Conservation (phyloP, 1,140 invertebrate genomes). For the Cydia amplana region DNA sequence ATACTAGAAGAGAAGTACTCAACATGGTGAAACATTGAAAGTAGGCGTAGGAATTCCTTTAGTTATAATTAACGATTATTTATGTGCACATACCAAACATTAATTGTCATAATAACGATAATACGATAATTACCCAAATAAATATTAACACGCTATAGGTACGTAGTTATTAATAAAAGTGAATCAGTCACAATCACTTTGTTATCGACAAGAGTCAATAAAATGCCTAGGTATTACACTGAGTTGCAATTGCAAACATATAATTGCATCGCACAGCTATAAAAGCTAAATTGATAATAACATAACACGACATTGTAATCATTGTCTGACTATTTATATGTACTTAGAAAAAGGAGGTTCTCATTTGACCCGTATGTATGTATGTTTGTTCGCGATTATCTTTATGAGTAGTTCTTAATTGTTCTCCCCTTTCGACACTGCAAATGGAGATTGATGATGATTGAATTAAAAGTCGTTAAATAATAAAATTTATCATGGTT, state of each 20-base stretch:
- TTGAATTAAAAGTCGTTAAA: conserved; percentile 15
- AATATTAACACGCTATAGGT: too few relatives aligned
- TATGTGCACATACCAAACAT: too few relatives aligned
- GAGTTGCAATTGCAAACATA: conserved; percentile 12
- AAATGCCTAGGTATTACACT: neutral
- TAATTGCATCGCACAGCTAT: conserved; percentile 3
- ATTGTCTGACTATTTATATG: neutral
- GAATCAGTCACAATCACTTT: conserved; percentile 4
- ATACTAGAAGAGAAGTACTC: too few relatives aligned
- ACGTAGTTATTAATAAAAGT: neutral
- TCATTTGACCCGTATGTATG: too few relatives aligned
- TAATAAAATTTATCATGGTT: conserved; percentile 1
- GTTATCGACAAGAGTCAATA: conserved; percentile 1
- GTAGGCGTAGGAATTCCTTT: too few relatives aligned
- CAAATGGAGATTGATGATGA: conserved; percentile 22
- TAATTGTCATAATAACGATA: too few relatives aligned
- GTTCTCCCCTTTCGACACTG: conserved; percentile 14
- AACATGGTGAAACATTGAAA: too few relatives aligned
- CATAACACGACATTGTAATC: conserved; percentile 6
- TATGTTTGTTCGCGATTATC: too few relatives aligned
- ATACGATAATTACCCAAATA: too few relatives aligned
- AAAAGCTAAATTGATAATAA: conserved; percentile 30
- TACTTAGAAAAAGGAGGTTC: too few relatives aligned
- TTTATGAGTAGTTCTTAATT: neutral
- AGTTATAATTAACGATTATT: too few relatives aligned